Base-by-base conservation (phyloP, 2,797 vertebrate genomes). In the Ambastaia sidthimunki region DNA sequence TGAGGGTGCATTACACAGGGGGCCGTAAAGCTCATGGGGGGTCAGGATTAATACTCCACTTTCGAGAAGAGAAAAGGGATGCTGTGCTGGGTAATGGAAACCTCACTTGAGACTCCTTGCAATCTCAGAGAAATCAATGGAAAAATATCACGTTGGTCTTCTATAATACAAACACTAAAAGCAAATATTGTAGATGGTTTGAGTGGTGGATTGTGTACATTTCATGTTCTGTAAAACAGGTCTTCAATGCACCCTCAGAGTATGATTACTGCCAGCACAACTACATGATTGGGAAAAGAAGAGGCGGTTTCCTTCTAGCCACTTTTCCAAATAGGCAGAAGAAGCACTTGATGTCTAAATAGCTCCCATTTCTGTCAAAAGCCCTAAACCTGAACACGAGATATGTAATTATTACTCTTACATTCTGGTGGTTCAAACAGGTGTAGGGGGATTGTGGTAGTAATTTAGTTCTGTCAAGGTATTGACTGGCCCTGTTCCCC, bases 81-180 rank as follows among this genome's bases (percentile, higher is more conserved):
- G 10, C 47, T 21, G 59, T 69, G 65, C 70, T 78, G 76, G 79
- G 82, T 85, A 83, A 88, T 69, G 74, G 82, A 80, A 71, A 66
- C 59, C 78, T 63, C 74, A 82, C 67, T 71, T 74, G 75, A 83
- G 80, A 82, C 57, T 84, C 79, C 68, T 80, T 71, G 78, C 73
- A 82, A 80, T 82, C 44, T 82, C 54, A 71, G 50, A 74, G 71
- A 77, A 84, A 83, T 84, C 81, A 76, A 75, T 80, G 71, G 76
- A 76, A 52, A 83, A 84, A 85, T 79, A 74, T 85, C 65, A 74
- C 52, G 44, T 78, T 54, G 73, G 74, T 74, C 28, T 50, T 11
- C 18, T 71, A 55, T 73, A n/a, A 78, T 37, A 50, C 69, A 69
- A 28, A 69, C 59, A 75, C 18, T 21, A 44, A 19, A 55, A 57